Evolutionary conservation across 2,888 invertebrate species (phyloP), one percentile per base, ranked within the genome.

Genomic region (Camptogramma bilineatum): DNA sequence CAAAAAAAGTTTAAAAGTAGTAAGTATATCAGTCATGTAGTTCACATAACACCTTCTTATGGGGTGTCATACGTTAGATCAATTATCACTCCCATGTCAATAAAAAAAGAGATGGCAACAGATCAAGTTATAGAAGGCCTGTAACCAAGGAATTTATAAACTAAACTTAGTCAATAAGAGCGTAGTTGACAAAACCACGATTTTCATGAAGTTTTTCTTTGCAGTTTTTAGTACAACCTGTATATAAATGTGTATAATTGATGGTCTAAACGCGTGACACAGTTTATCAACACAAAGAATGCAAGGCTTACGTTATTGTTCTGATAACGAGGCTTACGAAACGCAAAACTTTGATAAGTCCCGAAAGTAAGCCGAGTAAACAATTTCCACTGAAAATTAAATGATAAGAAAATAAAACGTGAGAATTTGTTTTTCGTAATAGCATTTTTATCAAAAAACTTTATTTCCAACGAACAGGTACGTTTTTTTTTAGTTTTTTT

Each of bases 261-360:
- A 81, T 83, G 79, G 76, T 64, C 69, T 73, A 75, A 75, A 75
- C 69, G 75, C 78, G 78, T 78, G 76, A 73, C 75, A 72, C 70
- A 69, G 69, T 69, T 71, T 75, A 69, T 70, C 66, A 70, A 72
- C 58, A 59, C 53, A 51, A 70, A 57, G 62, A 69, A 71, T 71
- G 72, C 68, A 67, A 63, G 57, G 60, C 54, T 65, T 54, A 31
- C 58, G 69, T 56, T 65, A 62, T 62, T 62, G 47, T 59, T 44
- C 42, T 62, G 62, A 59, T 66, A 66, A 62, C 62, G 18, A 52
- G 28, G 52, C 42, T 48, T 47, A 54, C 54, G 51, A 62, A 63
- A 64, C 64, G 54, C 58, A 52, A 62, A 66, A 62, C 66, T 70
- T 52, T 68, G 65, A 70, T 70, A 70, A 70, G 34, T 21, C 13